Evolutionary conservation across 2,113 vertebrate genomes (phyloP).

Genomic region (Pygathrix nemaeus): DNA sequence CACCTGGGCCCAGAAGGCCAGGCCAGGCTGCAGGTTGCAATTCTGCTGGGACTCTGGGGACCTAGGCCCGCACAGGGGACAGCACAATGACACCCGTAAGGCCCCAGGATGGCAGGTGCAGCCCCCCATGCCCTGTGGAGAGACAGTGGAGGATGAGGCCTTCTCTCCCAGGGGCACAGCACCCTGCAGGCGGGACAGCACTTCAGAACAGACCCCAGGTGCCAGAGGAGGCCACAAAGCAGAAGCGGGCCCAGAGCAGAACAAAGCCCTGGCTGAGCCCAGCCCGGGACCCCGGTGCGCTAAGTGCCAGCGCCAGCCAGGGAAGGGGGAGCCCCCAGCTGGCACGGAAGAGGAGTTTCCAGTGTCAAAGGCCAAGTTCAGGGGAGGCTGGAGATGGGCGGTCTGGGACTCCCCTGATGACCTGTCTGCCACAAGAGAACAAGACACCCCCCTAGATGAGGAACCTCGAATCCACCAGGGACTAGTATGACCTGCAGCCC

Average conservation of each 20-base stretch:
- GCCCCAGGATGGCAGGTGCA: neutral
- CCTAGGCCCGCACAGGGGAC: neutral
- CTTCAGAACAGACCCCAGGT: neutral
- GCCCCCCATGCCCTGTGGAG: neutral
- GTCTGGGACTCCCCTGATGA: neutral
- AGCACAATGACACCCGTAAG: accelerated
- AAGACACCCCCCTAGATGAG: neutral
- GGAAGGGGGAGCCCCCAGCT: neutral
- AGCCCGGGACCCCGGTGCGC: neutral
- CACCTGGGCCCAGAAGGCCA: neutral
- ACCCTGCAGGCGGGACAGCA: neutral
- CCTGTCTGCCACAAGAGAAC: neutral
- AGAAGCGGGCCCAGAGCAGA: neutral
- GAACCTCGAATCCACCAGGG: neutral
- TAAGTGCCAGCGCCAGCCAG: too few species aligned
- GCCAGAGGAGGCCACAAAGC: neutral
- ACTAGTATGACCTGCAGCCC: neutral
- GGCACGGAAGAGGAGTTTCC: neutral
- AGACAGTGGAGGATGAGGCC: neutral
- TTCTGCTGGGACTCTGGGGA: neutral
- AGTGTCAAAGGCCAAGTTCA: neutral
- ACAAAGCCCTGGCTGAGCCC: neutral
- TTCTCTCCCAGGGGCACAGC: neutral
- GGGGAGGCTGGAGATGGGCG: neutral
- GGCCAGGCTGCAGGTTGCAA: neutral